Evolutionary conservation across 23 tunicate genomes (phyloP).

Genomic region (Halocynthia roretzi): DNA sequence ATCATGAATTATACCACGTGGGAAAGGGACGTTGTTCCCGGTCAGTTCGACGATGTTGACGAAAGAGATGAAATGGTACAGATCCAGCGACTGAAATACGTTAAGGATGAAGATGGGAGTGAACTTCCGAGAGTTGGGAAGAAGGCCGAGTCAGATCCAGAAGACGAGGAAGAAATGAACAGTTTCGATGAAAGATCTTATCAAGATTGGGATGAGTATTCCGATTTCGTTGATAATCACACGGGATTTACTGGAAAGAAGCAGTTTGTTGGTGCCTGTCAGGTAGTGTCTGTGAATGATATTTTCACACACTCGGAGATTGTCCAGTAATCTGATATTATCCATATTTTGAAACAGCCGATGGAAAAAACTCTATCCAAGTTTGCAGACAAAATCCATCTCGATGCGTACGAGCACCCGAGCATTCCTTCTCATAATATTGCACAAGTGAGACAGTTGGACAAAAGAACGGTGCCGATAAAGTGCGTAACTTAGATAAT

Average conservation of each 20-base stretch:
- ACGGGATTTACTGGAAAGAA: background rate
- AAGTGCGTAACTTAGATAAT: constrained; percentile 5
- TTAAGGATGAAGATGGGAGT: constrained; percentile 43
- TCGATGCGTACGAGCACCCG: constrained; percentile 53
- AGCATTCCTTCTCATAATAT: constrained; percentile 9
- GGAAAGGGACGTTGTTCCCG: constrained; percentile 20
- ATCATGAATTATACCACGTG: no score
- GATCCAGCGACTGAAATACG: constrained; percentile 10
- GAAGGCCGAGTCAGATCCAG: background rate
- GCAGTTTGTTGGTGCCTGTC: background rate
- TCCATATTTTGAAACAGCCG: constrained; percentile 28
- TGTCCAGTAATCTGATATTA: background rate
- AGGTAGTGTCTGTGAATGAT: background rate
- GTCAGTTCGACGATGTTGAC: constrained; percentile 93
- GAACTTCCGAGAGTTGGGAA: constrained; percentile 1
- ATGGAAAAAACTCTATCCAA: constrained; percentile 58
- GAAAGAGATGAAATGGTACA: constrained; percentile 17
- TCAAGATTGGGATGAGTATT: no score
- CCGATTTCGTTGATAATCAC: background rate
- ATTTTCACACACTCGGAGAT: background rate
- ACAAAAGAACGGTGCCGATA: constrained; percentile 16
- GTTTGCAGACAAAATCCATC: constrained; percentile 45
- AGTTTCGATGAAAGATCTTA: background rate
- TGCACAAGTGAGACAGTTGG: constrained; percentile 6
- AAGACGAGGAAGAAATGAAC: background rate